These are phyloP conservation scores for Morone chrysops DNA, from an alignment of 2,113 vertebrate genomes.

Conservation along the genomic window DNA sequence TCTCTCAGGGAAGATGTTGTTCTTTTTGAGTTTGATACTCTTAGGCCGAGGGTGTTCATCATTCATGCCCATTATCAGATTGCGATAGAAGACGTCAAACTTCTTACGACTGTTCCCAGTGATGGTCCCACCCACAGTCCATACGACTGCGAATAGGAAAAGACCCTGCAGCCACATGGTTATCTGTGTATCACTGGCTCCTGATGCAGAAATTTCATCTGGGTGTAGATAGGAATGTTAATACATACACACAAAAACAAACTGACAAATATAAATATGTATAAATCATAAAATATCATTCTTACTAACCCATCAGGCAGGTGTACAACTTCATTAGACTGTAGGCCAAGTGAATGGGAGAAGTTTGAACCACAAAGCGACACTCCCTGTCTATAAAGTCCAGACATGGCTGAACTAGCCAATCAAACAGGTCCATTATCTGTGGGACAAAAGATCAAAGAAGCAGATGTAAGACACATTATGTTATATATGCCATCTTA, in stretches of 20 bases:
- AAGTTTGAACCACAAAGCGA: constrained; percentile 88
- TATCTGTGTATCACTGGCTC: constrained; percentile 78
- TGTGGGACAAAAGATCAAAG: constrained; percentile 63
- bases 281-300: background rate
- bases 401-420: constrained; percentile 92
- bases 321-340: constrained; percentile 91
- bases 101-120: constrained; percentile 88
- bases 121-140: constrained; percentile 90
- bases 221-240: constrained; percentile 29
- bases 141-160: constrained; percentile 92
- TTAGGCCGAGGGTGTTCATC: constrained; percentile 86
- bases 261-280: constrained; percentile 2
- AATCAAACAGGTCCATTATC: constrained; percentile 90
- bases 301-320: constrained; percentile 88
- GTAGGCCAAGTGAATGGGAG: constrained; percentile 87
- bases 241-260: constrained; percentile 7
- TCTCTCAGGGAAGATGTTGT: constrained; percentile 89
- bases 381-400: constrained; percentile 87
- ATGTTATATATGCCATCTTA: background rate
- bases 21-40: constrained; percentile 89
- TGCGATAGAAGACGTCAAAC: constrained; percentile 91
- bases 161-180: constrained; percentile 91
- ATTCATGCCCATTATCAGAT: constrained; percentile 85
- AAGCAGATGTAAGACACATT: background rate
- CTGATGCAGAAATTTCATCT: constrained; percentile 87